Conservation (phyloP, 37 sponge, comb jelly and placozoan species). For the Aplysina aerophoba region DNA sequence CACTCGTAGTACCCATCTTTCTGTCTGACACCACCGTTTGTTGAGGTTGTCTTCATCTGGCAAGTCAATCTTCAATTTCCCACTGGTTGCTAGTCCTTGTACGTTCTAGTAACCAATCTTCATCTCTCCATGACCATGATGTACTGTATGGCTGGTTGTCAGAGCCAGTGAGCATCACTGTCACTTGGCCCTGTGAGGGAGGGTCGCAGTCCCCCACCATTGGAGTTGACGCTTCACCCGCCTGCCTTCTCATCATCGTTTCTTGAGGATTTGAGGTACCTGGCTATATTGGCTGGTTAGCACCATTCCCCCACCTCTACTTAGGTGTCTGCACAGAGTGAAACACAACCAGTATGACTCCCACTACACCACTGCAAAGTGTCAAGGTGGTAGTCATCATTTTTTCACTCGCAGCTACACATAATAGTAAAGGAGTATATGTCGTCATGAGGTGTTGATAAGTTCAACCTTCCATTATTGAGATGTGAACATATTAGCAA, state of each 20-base stretch:
- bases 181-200: not conserved
- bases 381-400: not conserved
- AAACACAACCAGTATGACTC: not conserved
- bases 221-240: not conserved
- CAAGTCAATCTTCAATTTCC: slow-evolving; percentile 7
- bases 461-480: not conserved
- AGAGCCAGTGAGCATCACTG: not conserved
- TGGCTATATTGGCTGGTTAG: too few relatives aligned
- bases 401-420: not conserved
- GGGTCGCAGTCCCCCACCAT: not conserved
- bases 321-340: not conserved
- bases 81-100: not conserved
- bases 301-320: not conserved
- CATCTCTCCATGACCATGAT: not conserved
- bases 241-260: not conserved
- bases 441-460: not conserved
- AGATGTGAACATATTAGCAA: too few relatives aligned
- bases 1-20: too few relatives aligned
- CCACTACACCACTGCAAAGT: slow-evolving; percentile 1
- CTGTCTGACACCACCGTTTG: too few relatives aligned
- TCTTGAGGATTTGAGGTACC: too few relatives aligned
- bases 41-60: too few relatives aligned
- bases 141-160: not conserved
- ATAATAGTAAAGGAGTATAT: not conserved
- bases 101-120: too few relatives aligned